Evolutionary conservation across 2,797 vertebrate genomes (phyloP), one percentile per base, ranked within the genome.

Genomic region (Darevskia nairensis): DNA sequence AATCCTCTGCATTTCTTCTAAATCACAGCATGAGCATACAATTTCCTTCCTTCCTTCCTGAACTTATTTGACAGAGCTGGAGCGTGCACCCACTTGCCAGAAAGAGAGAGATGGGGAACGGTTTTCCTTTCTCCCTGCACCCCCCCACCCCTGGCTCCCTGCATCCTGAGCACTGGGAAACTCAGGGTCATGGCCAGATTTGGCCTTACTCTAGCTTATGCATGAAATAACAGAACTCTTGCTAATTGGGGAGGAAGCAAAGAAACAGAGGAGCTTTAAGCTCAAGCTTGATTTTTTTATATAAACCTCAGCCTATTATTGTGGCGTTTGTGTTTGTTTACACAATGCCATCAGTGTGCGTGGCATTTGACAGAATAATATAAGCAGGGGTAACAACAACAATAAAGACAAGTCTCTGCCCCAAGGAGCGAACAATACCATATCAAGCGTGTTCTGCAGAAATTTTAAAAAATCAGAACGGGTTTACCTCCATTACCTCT

Each of bases 21-120:
- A 90, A 90, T 91, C 23, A 32, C 80, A 86, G 59, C 84, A 88
- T 83, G 91, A 68, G 89, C 68, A 72, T 75, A 46, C 72, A 10
- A 46, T 61, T 76, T 68, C 27, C 64, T 93, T 93, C 92, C 92
- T 93, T 91, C 90, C 93, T 94, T 92, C 91, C 93, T 93, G 80
- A 3, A 0, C 32, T 39, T 1, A 0, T 25, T 75, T 80, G 27
- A 89, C 74, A 0, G 85, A 64, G 41, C 27, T 66, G 59, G 85
- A 88, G 90, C 87, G 82, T 41, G 1, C 7, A 10, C 8, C 21
- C 19, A 17, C 15, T 68, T 8, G 21, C 64, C 61, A 64, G 61
- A 35, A 21, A 17, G n/a, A 32, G 7, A 74, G 17, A 44, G 0
- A 29, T 0, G 4, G 25, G 75, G 55, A 64, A 8, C 4, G n/a